A percentile compares a stretch with the other conserved stretches of the same genome.
These are phyloP conservation scores for Noctua comes DNA, from an alignment of 2,888 invertebrate genomes.

Conservation along the genomic window DNA sequence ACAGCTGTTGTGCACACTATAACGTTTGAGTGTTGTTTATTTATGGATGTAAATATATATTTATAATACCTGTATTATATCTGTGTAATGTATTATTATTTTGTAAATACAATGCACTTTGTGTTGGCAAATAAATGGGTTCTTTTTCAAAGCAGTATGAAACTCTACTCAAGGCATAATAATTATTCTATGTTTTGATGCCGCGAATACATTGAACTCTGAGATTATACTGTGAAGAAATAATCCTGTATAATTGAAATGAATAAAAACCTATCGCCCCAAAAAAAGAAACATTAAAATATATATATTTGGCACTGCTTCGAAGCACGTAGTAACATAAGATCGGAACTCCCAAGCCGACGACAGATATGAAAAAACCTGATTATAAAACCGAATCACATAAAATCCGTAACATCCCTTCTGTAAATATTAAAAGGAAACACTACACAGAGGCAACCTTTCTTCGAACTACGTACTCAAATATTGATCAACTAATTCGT, in stretches of 20 bases:
- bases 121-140: neutral
- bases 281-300: neutral
- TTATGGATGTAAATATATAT: constrained; percentile 14
- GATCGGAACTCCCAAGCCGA: constrained; percentile 16
- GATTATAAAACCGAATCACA: constrained; percentile 54
- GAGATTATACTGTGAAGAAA: too few relatives aligned
- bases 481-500: constrained; percentile 70
- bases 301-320: constrained; percentile 49
- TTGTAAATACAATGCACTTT: constrained; percentile 22
- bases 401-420: constrained; percentile 68
- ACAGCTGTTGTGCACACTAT: neutral
- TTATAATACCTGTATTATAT: constrained; percentile 3
- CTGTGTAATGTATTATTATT: neutral
- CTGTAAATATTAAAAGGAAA: constrained; percentile 68
- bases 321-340: constrained; percentile 42
- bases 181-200: neutral
- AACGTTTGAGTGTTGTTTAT: neutral
- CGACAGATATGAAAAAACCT: constrained; percentile 34
- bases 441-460: constrained; percentile 61
- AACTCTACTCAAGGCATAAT: neutral
- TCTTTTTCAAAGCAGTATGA: neutral
- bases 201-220: neutral
- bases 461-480: constrained; percentile 60
- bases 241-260: neutral
- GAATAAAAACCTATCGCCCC: neutral